Percentiles rank a stretch among this genome's conserved stretches.
Conservation (phyloP, 2,888 invertebrate genomes). For the Mythimna albipuncta region DNA sequence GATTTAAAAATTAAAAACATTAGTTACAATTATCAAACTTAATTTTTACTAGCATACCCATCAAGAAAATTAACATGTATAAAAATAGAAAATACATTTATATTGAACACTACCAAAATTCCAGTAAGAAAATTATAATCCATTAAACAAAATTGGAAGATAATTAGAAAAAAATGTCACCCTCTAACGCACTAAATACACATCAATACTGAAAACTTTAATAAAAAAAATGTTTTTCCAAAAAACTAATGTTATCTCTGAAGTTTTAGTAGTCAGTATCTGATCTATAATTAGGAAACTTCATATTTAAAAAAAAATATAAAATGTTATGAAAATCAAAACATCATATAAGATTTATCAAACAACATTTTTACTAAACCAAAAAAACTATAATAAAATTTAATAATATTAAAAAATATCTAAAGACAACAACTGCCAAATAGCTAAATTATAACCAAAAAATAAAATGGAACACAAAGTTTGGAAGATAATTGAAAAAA, state of each 20-base stretch:
- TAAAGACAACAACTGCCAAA: no score
- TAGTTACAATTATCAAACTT: neutral
- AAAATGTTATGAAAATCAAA: neutral
- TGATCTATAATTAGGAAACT: neutral
- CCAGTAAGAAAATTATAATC: no score
- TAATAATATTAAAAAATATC: no score
- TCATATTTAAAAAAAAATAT: no score
- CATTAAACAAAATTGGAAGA: neutral
- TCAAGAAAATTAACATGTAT: no score
- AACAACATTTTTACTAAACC: no score
- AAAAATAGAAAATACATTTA: no score
- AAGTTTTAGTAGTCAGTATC: neutral
- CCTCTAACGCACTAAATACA: neutral
- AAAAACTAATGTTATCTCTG: neutral
- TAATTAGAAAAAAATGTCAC: neutral
- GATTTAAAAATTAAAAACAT: neutral
- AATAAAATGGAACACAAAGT: neutral
- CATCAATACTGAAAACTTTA: slow-evolving; percentile 3
- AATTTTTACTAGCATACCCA: no score
- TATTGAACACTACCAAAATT: neutral
- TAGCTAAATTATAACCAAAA: neutral
- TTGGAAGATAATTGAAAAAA: slow-evolving; percentile 1
- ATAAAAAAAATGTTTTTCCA: slow-evolving; percentile 6
- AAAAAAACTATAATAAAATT: no score
- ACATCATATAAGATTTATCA: neutral